phyloP scores from a whole-genome alignment of 2,797 vertebrate genomes.

The Centropyge bicolor region DNA sequence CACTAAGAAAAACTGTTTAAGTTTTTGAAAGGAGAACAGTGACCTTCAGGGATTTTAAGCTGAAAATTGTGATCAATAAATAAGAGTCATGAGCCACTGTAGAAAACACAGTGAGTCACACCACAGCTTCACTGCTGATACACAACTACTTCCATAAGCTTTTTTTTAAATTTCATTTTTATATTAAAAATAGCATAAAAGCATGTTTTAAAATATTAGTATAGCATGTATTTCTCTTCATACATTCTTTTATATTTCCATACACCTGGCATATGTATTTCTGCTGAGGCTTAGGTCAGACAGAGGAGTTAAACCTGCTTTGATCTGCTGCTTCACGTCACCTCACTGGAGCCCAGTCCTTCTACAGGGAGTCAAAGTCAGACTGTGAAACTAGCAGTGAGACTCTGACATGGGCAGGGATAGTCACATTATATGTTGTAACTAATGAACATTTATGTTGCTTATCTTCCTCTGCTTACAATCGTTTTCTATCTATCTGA shows the following conservation, averaged over 20 bases:
- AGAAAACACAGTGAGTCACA: slow-evolving; percentile 5
- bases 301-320: slow-evolving; percentile 24
- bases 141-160: slow-evolving; percentile 49
- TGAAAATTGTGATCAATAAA: slow-evolving; percentile 36
- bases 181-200: slow-evolving; percentile 48
- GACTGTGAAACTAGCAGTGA: slow-evolving; percentile 29
- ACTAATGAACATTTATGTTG: slow-evolving; percentile 48
- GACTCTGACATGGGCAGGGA: slow-evolving; percentile 63
- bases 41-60: slow-evolving; percentile 53
- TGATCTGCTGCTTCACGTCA: slow-evolving; percentile 40
- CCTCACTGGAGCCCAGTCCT: slow-evolving; percentile 70
- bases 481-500: slow-evolving; percentile 26
- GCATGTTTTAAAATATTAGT: slow-evolving; percentile 61
- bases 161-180: slow-evolving; percentile 43
- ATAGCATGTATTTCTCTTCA: slow-evolving; percentile 52
- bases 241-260: slow-evolving; percentile 44
- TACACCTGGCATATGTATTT: slow-evolving; percentile 10
- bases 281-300: slow-evolving; percentile 36
- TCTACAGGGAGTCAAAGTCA: slow-evolving; percentile 37
- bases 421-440: slow-evolving; percentile 44
- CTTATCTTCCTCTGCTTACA: slow-evolving; percentile 15
- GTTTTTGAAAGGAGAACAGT: slow-evolving; percentile 18
- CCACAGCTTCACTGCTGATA: slow-evolving; percentile 38
- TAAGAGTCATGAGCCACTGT: slow-evolving; percentile 17
- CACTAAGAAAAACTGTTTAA: neutral